Evolutionary conservation across 1,140 invertebrate species (phyloP).

Genomic region (Megalonaias nervosa): DNA sequence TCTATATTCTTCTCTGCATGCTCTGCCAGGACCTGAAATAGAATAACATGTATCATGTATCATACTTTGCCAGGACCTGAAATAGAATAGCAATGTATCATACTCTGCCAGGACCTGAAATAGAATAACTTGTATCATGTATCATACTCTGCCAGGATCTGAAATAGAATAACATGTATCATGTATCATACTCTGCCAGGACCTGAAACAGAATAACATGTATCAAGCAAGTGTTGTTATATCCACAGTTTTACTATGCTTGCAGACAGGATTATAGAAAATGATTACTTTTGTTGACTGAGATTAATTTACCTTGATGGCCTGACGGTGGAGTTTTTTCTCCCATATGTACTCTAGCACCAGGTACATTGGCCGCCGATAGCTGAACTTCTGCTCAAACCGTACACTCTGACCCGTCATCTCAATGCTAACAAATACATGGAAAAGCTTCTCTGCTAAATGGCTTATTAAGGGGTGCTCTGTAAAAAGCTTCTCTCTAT

Average conservation of each 20-base stretch:
- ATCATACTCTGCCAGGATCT: constrained; percentile 83
- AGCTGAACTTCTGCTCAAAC: constrained; percentile 99
- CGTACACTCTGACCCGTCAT: constrained; percentile 96
- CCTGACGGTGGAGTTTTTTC: constrained; percentile 72
- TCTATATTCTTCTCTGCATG: constrained; percentile 92
- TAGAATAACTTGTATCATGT: too few species aligned
- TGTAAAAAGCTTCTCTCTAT: constrained; percentile 84
- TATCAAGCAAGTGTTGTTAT: too few species aligned
- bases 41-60: too few species aligned
- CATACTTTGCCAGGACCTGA: constrained; percentile 83
- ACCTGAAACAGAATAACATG: too few species aligned
- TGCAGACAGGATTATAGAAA: too few species aligned
- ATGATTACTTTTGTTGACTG: too few species aligned
- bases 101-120: too few species aligned
- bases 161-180: constrained; percentile 8
- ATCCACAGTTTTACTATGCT: too few species aligned
- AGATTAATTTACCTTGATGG: constrained; percentile 78
- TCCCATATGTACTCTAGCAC: constrained; percentile 95
- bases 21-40: constrained; percentile 79
- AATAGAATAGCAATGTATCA: too few species aligned
- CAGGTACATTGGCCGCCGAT: constrained; percentile 94
- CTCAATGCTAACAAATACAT: constrained; percentile 97
- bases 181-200: too few species aligned
- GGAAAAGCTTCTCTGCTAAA: constrained; percentile 83
- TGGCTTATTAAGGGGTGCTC: constrained; percentile 82